phyloP scores from a whole-genome alignment of 2,113 vertebrate genomes.

The Bucco capensis region DNA sequence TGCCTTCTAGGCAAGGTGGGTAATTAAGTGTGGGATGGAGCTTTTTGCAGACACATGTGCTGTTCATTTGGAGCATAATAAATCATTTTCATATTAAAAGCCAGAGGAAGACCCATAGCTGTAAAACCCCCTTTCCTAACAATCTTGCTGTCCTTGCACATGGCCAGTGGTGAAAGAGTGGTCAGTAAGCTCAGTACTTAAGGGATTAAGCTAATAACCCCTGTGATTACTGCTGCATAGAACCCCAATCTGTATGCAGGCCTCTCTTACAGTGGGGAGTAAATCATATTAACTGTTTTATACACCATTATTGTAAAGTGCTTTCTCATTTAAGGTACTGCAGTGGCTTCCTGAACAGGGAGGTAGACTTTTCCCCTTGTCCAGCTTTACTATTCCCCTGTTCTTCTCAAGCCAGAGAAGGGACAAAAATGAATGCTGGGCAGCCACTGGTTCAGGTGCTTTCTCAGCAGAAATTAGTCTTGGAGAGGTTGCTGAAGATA shows the following conservation, averaged over 20 bases:
- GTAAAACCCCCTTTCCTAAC: neutral
- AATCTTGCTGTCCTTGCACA: neutral
- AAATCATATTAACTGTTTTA: conserved; percentile 23
- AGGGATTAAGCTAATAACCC: conserved; percentile 1
- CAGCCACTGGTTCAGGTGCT: neutral
- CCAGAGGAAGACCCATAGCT: neutral
- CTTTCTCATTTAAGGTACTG: neutral
- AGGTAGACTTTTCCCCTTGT: neutral
- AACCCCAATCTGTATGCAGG: neutral
- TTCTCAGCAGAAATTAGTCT: neutral
- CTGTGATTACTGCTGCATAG: neutral
- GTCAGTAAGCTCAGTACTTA: neutral
- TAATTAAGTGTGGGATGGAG: conserved; percentile 46
- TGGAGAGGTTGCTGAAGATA: neutral
- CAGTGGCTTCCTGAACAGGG: neutral
- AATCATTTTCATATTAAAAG: conserved; percentile 24
- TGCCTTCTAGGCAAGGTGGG: conserved; percentile 20
- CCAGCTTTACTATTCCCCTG: neutral
- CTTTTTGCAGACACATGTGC: conserved; percentile 1
- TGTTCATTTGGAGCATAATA: conserved; percentile 1
- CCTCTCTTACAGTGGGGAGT: neutral
- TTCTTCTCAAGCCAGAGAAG: neutral
- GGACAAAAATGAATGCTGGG: neutral
- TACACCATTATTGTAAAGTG: neutral
- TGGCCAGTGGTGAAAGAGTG: neutral